Conservation (phyloP, 53 echinoderm and acorn worm genomes). For the Holothuria scabra region DNA sequence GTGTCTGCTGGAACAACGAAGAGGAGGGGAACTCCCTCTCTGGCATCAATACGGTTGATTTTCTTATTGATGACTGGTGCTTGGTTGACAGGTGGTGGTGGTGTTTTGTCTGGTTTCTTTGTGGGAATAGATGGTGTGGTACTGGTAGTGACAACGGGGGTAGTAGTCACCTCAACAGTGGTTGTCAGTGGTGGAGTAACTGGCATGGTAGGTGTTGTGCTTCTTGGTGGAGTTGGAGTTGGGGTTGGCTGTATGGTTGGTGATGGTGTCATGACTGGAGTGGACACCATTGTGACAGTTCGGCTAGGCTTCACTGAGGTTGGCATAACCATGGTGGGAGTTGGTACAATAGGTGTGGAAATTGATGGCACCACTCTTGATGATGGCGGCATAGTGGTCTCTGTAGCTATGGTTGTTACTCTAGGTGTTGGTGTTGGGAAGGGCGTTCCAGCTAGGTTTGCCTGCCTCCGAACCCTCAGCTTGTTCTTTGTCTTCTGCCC, state of each 20-base stretch:
- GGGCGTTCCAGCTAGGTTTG: slow-evolving; percentile 73
- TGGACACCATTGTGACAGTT: slow-evolving; percentile 68
- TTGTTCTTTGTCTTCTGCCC: slow-evolving; percentile 69
- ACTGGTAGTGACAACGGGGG: background rate
- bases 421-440: slow-evolving; percentile 83
- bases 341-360: slow-evolving; percentile 64
- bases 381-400: slow-evolving; percentile 68
- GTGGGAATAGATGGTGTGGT: slow-evolving; percentile 45
- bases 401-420: slow-evolving; percentile 55
- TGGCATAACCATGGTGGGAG: slow-evolving; percentile 51
- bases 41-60: slow-evolving; percentile 67
- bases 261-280: slow-evolving; percentile 69
- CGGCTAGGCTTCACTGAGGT: slow-evolving; percentile 50
- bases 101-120: slow-evolving; percentile 27
- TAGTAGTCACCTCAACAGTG: slow-evolving; percentile 27
- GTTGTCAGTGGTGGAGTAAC: slow-evolving; percentile 70
- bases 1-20: slow-evolving; percentile 77
- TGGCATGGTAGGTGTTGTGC: slow-evolving; percentile 62
- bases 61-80: slow-evolving; percentile 33
- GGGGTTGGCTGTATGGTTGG: slow-evolving; percentile 47
- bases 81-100: slow-evolving; percentile 25
- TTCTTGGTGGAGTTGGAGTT: slow-evolving; percentile 47
- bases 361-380: slow-evolving; percentile 59
- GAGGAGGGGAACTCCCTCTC: slow-evolving; percentile 65
- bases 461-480: slow-evolving; percentile 80